Percentiles rank a stretch among this genome's conserved stretches.
These are phyloP conservation scores for Apis dorsata DNA, from an alignment of 1,140 invertebrate genomes.

Conservation along the genomic window DNA sequence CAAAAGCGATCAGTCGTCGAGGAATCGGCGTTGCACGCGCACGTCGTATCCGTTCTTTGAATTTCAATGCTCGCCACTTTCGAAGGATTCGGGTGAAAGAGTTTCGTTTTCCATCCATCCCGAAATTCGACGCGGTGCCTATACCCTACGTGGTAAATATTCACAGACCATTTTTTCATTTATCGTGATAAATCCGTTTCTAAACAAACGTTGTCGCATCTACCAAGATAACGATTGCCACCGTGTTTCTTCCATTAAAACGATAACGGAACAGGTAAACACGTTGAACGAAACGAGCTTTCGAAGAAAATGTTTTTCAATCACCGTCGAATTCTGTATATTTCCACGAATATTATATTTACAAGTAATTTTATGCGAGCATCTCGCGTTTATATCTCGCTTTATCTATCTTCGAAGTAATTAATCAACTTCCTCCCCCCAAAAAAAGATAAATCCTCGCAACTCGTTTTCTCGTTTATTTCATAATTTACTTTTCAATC, in stretches of 20 bases:
- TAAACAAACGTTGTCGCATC: background rate
- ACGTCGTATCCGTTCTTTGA: conserved; percentile 4
- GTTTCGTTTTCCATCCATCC: background rate
- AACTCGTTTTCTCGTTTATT: too few species aligned
- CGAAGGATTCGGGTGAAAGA: background rate
- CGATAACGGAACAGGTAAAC: too few species aligned
- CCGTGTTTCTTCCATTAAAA: background rate
- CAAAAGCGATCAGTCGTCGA: background rate
- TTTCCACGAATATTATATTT: too few species aligned
- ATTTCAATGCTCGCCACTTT: conserved; percentile 1
- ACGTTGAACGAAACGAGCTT: background rate
- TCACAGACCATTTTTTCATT: background rate
- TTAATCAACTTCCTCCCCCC: background rate
- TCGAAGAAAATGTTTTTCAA: background rate
- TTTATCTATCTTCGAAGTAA: background rate
- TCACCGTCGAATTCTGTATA: background rate
- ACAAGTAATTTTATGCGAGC: too few species aligned
- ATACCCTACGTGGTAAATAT: conserved; percentile 13
- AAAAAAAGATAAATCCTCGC: background rate
- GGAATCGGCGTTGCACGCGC: conserved; percentile 3
- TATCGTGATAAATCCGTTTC: background rate
- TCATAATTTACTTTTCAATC: background rate
- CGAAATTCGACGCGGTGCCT: background rate
- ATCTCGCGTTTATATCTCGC: background rate
- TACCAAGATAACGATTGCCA: conserved; percentile 10